Evolutionary conservation across 2,797 vertebrate species (phyloP), one percentile per base, ranked within the genome.

Genomic region (Cirrhinus molitorella): DNA sequence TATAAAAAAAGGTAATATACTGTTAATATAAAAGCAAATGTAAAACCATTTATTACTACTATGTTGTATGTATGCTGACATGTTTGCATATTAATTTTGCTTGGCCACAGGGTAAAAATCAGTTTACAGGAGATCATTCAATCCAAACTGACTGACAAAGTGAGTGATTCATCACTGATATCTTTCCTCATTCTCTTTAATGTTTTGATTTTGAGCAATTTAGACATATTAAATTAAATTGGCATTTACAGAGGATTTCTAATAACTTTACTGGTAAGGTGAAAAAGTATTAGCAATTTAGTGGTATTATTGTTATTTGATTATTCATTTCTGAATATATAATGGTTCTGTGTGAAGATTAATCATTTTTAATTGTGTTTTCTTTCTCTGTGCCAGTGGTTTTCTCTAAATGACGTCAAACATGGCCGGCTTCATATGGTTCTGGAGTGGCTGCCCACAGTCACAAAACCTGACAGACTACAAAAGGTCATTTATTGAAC

Each of bases 381-480:
- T 17, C 2, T 83, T 19, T 82, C 34, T 88, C 0, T 92, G 25
- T 90, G 86, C 83, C 90, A 98, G 97, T 98, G 97, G 97, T 94
- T 95, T 89, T 90, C 92, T 14, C 90, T 98, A 84, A 94, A 92
- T 53, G 96, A 96, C 0, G 96, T 97, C 5, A 96, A 96, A 73
- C 96, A 96, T 2, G 97, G 97, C 73, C 92, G 91, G 9, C 91
- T 98, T 77, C 97, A 95, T 78, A 91, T 98, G 80, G 93, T 96
- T 81, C 89, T 96, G 87, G 97, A 98, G 83, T 96, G 95, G 91
- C 94, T 98, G 73, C 91, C 91, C 17, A 91, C 92, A 3, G 88
- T 89, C 1, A 92, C 94, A 23, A 89, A 90, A 21, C 81, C 93
- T 57, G 83, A 93, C 19, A 90, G 91, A 67, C 90, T 98, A 47